These are phyloP conservation scores for Montipora foliosa DNA, from an alignment of 64 coral and sea anemone genomes.

Conservation along the genomic window DNA sequence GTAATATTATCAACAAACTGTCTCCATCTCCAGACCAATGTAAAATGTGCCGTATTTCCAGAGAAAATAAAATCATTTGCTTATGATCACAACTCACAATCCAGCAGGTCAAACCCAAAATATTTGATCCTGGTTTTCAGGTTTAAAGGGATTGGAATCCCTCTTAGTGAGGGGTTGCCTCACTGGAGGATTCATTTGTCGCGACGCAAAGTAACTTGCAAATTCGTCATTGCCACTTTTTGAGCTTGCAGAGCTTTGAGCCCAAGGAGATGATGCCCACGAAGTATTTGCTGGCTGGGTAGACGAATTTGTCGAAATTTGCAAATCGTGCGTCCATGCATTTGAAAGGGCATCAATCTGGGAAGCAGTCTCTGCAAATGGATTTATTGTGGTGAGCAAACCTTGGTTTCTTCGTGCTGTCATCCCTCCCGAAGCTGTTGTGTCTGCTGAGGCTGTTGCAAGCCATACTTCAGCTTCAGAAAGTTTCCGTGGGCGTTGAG, in stretches of 20 bases:
- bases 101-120: constrained; percentile 32
- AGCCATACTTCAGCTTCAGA: constrained; percentile 95
- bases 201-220: constrained; percentile 64
- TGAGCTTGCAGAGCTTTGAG: neutral
- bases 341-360: constrained; percentile 90
- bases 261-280: constrained; percentile 54
- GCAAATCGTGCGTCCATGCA: constrained; percentile 89
- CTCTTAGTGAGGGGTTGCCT: constrained; percentile 14
- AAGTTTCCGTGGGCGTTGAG: neutral
- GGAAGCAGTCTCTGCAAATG: constrained; percentile 65
- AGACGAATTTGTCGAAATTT: constrained; percentile 30
- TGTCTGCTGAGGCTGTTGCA: constrained; percentile 72
- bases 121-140: constrained; percentile 3
- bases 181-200: constrained; percentile 56
- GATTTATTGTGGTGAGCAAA: constrained; percentile 86
- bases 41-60: no score
- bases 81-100: constrained; percentile 6
- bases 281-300: constrained; percentile 13
- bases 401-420: constrained; percentile 74
- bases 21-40: no score
- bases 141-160: constrained; percentile 40
- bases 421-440: constrained; percentile 36
- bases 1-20: no score
- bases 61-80: neutral
- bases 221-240: constrained; percentile 76